Percentiles rank a stretch among this genome's conserved stretches.
phyloP scores from a whole-genome alignment of 2,888 invertebrate genomes.

The Linyphia triangularis region DNA sequence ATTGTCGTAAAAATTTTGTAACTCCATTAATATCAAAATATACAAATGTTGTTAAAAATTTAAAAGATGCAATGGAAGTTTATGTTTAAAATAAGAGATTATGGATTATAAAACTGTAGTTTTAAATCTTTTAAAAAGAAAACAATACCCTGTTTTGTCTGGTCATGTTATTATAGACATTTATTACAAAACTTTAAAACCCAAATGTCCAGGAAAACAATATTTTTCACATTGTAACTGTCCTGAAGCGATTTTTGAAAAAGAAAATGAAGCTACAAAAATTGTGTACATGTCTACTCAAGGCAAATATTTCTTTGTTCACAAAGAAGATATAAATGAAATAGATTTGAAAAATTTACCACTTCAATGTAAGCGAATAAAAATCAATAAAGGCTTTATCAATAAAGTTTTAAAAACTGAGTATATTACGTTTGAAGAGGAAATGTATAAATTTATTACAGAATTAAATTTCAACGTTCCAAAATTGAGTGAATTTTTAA shows the following conservation, averaged over 20 bases:
- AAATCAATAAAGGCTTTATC: not conserved
- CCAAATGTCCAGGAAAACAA: not conserved
- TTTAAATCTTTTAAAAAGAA: not conserved
- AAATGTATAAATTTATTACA: not conserved
- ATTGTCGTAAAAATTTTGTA: too few relatives aligned
- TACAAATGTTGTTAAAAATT: too few relatives aligned
- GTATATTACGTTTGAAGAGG: not conserved
- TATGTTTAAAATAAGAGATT: not conserved
- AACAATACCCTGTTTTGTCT: not conserved
- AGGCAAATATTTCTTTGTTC: not conserved
- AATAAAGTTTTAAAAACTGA: conserved; percentile 15
- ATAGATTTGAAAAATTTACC: not conserved
- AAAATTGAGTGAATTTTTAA: not conserved
- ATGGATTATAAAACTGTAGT: not conserved
- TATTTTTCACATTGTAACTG: not conserved
- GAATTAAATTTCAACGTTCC: not conserved
- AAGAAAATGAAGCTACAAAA: not conserved
- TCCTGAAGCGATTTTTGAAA: not conserved
- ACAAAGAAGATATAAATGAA: not conserved
- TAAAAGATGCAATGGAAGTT: too few relatives aligned
- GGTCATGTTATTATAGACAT: not conserved
- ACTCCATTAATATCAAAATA: too few relatives aligned
- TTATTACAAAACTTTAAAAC: not conserved
- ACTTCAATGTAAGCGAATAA: not conserved
- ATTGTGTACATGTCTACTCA: not conserved